phyloP scores from a whole-genome alignment of 92 coral and sea anemone genomes.

The Epizoanthus rinbou region DNA sequence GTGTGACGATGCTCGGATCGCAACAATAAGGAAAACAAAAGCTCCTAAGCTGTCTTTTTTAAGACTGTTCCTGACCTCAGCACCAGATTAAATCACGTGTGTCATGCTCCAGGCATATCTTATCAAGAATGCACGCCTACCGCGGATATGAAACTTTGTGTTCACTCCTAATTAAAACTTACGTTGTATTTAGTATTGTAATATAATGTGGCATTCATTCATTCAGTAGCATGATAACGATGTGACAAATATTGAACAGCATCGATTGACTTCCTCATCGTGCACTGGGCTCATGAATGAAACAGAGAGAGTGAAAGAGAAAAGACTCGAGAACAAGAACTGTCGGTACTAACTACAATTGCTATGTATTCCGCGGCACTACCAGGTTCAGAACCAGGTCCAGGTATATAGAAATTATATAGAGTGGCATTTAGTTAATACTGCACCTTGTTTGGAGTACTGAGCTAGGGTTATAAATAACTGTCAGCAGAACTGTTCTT shows the following conservation, averaged over 20 bases:
- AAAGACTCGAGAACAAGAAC: neutral
- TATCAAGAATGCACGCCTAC: conserved; percentile 41
- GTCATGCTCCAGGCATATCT: conserved; percentile 18
- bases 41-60: too few relatives aligned
- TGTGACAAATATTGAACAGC: too few relatives aligned
- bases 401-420: neutral
- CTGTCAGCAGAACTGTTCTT: too few relatives aligned
- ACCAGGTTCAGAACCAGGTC: neutral
- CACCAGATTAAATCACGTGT: neutral
- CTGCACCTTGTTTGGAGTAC: too few relatives aligned
- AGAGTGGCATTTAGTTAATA: too few relatives aligned
- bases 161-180: conserved; percentile 23
- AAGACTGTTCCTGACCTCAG: neutral
- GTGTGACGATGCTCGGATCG: too few relatives aligned
- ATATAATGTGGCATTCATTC: too few relatives aligned
- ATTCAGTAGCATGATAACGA: too few relatives aligned
- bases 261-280: too few relatives aligned
- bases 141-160: neutral
- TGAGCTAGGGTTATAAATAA: too few relatives aligned
- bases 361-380: neutral
- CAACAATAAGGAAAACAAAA: too few relatives aligned
- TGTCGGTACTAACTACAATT: neutral
- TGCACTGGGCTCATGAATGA: neutral
- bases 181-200: neutral
- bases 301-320: neutral